These are phyloP conservation scores for Dioctria rufipes DNA, from an alignment of 2,888 invertebrate species.

Conservation along the genomic window DNA sequence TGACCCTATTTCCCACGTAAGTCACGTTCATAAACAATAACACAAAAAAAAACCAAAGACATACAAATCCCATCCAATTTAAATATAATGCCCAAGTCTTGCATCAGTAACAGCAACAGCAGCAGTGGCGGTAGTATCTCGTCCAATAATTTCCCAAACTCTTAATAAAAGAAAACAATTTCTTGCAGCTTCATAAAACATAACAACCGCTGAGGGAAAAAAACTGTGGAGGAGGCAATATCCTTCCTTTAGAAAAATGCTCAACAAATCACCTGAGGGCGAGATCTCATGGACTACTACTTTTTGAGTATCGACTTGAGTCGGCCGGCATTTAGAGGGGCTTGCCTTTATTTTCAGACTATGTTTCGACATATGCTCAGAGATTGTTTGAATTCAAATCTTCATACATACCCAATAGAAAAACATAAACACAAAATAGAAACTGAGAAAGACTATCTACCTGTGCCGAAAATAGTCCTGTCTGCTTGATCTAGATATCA, in stretches of 20 bases:
- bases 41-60: neutral
- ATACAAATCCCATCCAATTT: constrained; percentile 27
- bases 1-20: constrained; percentile 31
- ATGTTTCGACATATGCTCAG: neutral
- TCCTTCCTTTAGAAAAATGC: neutral
- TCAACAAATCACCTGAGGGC: constrained; percentile 38
- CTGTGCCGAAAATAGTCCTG: neutral
- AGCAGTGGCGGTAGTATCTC: neutral
- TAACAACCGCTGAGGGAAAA: neutral
- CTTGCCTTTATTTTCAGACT: no score
- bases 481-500: neutral
- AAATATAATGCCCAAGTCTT: neutral
- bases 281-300: neutral
- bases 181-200: constrained; percentile 29
- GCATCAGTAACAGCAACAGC: neutral
- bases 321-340: no score
- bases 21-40: constrained; percentile 11
- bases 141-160: constrained; percentile 15
- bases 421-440: neutral
- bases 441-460: constrained; percentile 4
- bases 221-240: neutral
- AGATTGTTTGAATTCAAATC: neutral
- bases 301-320: no score
- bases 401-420: neutral
- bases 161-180: constrained; percentile 48